Evolutionary conservation across 2,888 invertebrate species (phyloP).

Genomic region (Pterostichus madidus): DNA sequence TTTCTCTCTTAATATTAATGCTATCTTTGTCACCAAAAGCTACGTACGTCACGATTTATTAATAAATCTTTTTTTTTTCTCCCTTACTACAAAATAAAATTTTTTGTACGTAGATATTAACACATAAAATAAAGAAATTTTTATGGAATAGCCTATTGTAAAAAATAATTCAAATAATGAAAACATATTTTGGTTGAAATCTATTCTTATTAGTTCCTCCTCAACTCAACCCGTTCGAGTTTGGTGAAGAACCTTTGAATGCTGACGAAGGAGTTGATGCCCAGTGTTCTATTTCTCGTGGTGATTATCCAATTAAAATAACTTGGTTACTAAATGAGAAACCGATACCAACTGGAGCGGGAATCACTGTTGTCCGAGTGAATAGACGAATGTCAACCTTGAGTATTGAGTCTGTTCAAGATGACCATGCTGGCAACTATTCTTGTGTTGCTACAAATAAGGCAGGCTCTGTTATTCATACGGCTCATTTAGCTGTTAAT

Average conservation of each 20-base stretch:
- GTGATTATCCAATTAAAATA: slow-evolving; percentile 88
- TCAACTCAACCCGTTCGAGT: slow-evolving; percentile 85
- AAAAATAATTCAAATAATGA: neutral
- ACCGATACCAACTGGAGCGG: slow-evolving; percentile 74
- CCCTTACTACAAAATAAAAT: no score
- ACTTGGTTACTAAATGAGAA: slow-evolving; percentile 86
- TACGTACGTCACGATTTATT: no score
- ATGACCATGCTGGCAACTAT: slow-evolving; percentile 80
- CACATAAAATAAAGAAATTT: no score
- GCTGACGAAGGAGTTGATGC: slow-evolving; percentile 88
- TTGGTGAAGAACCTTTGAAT: slow-evolving; percentile 88
- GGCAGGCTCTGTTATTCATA: slow-evolving; percentile 79
- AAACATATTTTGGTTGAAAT: no score
- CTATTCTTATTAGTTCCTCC: slow-evolving; percentile 84
- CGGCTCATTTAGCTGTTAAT: slow-evolving; percentile 78
- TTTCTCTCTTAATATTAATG: no score
- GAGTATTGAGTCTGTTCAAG: slow-evolving; percentile 80
- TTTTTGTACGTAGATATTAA: no score
- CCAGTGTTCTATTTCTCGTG: slow-evolving; percentile 87
- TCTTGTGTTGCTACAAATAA: slow-evolving; percentile 81
- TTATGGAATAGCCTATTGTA: no score
- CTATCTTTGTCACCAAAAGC: no score
- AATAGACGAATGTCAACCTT: slow-evolving; percentile 76
- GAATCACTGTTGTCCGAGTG: slow-evolving; percentile 68
- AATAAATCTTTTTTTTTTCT: no score